Evolutionary conservation across 2,797 vertebrate genomes (phyloP), one percentile per base, ranked within the genome.

Genomic region (Crenichthys baileyi): DNA sequence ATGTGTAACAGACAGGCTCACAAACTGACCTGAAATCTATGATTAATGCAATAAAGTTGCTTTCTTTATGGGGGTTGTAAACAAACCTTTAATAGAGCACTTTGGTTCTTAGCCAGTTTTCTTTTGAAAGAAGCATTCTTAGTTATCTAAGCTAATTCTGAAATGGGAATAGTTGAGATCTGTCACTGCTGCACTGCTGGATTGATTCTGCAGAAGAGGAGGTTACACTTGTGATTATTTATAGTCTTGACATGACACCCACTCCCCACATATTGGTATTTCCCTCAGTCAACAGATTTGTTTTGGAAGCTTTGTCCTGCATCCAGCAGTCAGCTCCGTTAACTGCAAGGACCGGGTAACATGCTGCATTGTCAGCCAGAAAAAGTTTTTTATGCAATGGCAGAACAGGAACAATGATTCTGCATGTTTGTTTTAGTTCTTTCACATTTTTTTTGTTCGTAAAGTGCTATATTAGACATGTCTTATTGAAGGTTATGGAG

Each of bases 281-380:
- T 95, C 94, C 94, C 89, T 94, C 56, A 83, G 92, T 94, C 92
- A 95, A 94, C 94, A 95, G 77, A 90, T 79, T 88, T 83, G 94
- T 94, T 94, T 94, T 90, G 88, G 91, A 81, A 92, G 92, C 91
- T 93, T 94, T 94, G 89, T 91, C 89, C 82, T 82, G 77, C 85
- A 83, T 91, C 93, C 85, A 84, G 79, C 79, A 77, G 77, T 70
- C 85, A 79, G 88, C 89, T 91, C 90, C 91, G 91, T 91, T 86
- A 92, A 91, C 82, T 83, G 78, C 73, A 55, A 73, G 2, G 88
- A 82, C 48, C 67, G 85, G 73, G 78, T 85, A 88, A 81, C 67
- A 80, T 88, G 84, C 86, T 36, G 44, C 71, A 71, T 80, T 80
- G 78, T 71, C 29, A 0, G 39, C 67, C 67, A 61, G 56, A 81